Percentiles rank a stretch among this genome's conserved stretches.
These are phyloP conservation scores for Acanthurus lineatus DNA, from an alignment of 2,797 vertebrate genomes.

Conservation along the genomic window DNA sequence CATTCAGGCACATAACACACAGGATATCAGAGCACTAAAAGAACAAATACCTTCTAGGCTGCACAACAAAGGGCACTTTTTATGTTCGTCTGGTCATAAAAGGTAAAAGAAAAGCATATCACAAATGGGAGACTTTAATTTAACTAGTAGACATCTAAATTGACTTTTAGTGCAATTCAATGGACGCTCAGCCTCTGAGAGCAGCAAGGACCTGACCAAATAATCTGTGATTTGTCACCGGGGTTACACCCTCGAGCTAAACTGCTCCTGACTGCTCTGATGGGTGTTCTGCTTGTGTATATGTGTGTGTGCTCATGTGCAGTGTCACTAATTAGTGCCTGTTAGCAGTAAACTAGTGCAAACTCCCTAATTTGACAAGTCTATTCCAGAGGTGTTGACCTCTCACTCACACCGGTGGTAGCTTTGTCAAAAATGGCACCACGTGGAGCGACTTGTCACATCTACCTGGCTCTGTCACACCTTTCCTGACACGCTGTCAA, in stretches of 20 bases:
- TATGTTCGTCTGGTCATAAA: constrained; percentile 13
- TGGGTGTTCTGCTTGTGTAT: constrained; percentile 26
- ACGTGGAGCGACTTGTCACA: constrained; percentile 57
- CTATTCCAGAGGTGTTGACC: constrained; percentile 85
- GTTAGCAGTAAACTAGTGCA: constrained; percentile 79
- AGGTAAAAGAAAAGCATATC: constrained; percentile 41
- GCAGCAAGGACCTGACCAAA: constrained; percentile 38
- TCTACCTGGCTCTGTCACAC: constrained; percentile 80
- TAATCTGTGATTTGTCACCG: constrained; percentile 54
- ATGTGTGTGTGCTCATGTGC: constrained; percentile 22
- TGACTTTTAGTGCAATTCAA: constrained; percentile 24
- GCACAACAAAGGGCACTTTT: neutral
- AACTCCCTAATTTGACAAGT: constrained; percentile 83
- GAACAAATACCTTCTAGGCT: constrained; percentile 46
- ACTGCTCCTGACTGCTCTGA: constrained; percentile 7
- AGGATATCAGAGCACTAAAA: constrained; percentile 29
- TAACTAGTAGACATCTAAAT: constrained; percentile 21
- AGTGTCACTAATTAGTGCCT: constrained; percentile 84
- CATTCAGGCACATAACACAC: constrained; percentile 19
- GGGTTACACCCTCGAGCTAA: constrained; percentile 43
- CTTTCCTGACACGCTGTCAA: constrained; percentile 61
- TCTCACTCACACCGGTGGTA: constrained; percentile 67
- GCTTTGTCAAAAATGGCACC: constrained; percentile 63
- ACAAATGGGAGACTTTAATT: neutral
- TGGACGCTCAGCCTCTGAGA: constrained; percentile 18